Percentiles rank a stretch among this genome's conserved stretches.
These are phyloP conservation scores for Fissipunctia ypsillon DNA, from an alignment of 2,888 invertebrate genomes.

Conservation along the genomic window DNA sequence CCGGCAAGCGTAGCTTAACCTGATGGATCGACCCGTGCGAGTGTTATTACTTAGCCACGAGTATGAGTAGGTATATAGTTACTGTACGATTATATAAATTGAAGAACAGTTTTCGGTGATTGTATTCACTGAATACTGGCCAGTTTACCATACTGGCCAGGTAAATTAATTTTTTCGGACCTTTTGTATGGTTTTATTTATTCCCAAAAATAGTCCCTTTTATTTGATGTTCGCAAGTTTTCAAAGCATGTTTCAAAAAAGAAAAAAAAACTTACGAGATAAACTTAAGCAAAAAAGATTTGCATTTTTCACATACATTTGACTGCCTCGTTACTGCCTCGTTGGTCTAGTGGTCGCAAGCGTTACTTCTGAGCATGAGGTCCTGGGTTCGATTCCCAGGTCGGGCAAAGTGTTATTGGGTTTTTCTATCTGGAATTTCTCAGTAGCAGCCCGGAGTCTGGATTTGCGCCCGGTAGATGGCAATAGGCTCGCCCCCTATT, in stretches of 20 bases:
- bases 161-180: not conserved
- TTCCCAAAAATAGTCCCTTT: not conserved
- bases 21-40: no score
- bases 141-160: not conserved
- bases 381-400: not conserved
- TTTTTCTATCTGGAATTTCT: not conserved
- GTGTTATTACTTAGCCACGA: no score
- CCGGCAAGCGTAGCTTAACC: no score
- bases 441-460: not conserved
- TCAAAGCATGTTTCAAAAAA: constrained; percentile 1
- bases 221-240: not conserved
- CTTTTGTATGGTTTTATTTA: constrained; percentile 3
- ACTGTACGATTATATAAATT: not conserved
- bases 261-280: not conserved
- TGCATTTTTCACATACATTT: not conserved
- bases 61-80: no score
- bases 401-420: not conserved
- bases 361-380: not conserved
- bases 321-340: not conserved
- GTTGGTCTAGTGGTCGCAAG: not conserved
- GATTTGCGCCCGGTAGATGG: no score
- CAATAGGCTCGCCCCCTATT: no score
- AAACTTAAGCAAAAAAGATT: not conserved
- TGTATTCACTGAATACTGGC: not conserved
- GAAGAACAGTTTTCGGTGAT: no score